phyloP scores from a whole-genome alignment of 2,888 invertebrate species.

The Machimus atricapillus region DNA sequence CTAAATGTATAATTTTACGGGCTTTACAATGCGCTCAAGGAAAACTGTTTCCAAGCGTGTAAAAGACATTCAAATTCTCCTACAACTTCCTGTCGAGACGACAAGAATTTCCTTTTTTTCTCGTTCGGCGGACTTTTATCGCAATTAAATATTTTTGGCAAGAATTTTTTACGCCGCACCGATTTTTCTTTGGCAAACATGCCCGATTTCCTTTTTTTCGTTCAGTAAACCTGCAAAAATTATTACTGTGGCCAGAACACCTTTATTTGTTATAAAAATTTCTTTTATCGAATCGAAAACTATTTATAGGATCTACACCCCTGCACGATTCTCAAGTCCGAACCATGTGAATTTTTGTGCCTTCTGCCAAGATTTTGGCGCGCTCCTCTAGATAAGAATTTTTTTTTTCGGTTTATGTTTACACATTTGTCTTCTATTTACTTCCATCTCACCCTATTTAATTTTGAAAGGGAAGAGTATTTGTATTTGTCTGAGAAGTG shows the following conservation, averaged over 20 bases:
- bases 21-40: background rate
- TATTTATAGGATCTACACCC: background rate
- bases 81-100: background rate
- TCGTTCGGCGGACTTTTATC: background rate
- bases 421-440: background rate
- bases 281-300: background rate
- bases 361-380: background rate
- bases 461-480: background rate
- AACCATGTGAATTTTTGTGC: background rate
- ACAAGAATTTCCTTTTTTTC: background rate
- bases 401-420: background rate
- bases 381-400: background rate
- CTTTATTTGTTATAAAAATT: background rate
- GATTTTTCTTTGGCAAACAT: background rate
- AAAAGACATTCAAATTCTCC: background rate
- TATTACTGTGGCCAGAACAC: background rate
- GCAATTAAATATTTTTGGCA: background rate
- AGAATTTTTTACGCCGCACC: background rate
- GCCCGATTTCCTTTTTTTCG: background rate
- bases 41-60: background rate
- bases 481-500: background rate
- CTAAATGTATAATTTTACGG: background rate
- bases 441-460: background rate
- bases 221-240: background rate
- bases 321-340: background rate